phyloP scores from a whole-genome alignment of 2,797 vertebrate species.

The Poecilia gillii region DNA sequence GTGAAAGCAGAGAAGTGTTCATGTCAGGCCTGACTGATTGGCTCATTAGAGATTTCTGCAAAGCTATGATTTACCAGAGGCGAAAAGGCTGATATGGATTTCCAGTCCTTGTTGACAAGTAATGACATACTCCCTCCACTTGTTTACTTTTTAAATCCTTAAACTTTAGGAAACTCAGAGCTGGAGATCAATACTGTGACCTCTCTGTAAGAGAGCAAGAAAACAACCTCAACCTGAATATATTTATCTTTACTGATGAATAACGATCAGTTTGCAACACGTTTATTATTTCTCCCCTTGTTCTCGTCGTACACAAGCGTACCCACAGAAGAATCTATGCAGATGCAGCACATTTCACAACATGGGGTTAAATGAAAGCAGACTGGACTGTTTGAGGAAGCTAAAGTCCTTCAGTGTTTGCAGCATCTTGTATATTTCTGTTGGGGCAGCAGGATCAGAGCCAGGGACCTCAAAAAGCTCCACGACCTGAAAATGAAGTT shows the following conservation, averaged over 20 bases:
- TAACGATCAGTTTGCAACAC: not conserved
- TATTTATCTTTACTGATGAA: not conserved
- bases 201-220: not conserved
- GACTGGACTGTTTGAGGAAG: too few relatives aligned
- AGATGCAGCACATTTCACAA: not conserved
- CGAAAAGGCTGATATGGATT: conserved; percentile 49
- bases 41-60: conserved; percentile 59
- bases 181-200: not conserved
- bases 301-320: not conserved
- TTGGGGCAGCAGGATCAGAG: too few relatives aligned
- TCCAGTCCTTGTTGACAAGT: conserved; percentile 27
- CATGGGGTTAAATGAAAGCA: too few relatives aligned
- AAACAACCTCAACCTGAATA: not conserved
- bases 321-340: not conserved
- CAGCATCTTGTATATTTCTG: too few relatives aligned
- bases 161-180: not conserved
- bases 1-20: conserved; percentile 25
- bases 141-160: conserved; percentile 38
- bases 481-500: too few relatives aligned
- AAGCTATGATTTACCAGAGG: conserved; percentile 49
- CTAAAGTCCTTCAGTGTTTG: too few relatives aligned
- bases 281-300: not conserved
- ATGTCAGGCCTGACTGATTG: conserved; percentile 53
- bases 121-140: conserved; percentile 37
- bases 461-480: too few relatives aligned